Conservation (phyloP, 2,888 invertebrate species). For the Mesopsocus fuscifrons region DNA sequence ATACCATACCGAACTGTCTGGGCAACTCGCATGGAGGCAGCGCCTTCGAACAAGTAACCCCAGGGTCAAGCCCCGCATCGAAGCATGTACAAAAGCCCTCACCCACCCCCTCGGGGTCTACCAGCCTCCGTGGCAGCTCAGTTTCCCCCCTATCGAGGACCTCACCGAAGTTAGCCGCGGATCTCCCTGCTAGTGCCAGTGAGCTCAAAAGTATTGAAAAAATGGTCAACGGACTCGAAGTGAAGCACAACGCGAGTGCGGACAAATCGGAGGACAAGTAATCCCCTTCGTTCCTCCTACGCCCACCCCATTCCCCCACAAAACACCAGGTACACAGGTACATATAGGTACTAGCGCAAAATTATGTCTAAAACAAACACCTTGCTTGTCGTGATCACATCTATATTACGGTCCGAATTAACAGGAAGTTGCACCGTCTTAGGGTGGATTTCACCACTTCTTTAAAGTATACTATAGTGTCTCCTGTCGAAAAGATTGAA, state of each 20-base stretch:
- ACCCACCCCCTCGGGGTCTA: conserved; percentile 23
- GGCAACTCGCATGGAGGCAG: conserved; percentile 46
- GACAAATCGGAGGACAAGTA: conserved; percentile 9
- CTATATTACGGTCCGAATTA: too few species aligned
- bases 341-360: too few species aligned
- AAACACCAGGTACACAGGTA: too few species aligned
- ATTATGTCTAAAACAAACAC: too few species aligned
- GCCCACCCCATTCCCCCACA: too few species aligned
- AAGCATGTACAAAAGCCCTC: conserved; percentile 8
- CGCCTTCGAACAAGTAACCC: conserved; percentile 79
- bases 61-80: conserved; percentile 39
- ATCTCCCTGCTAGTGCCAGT: conserved; percentile 35
- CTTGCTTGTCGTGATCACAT: too few species aligned
- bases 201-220: conserved; percentile 93
- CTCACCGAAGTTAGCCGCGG: conserved; percentile 23
- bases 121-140: conserved; percentile 25
- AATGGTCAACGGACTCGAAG: conserved; percentile 91
- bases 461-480: too few species aligned
- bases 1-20: conserved; percentile 50
- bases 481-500: too few species aligned
- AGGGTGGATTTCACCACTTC: too few species aligned
- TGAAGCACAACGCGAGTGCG: conserved; percentile 30
- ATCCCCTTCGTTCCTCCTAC: too few species aligned
- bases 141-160: conserved; percentile 35
- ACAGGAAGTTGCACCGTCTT: too few species aligned